Evolutionary conservation across 2,797 vertebrate species (phyloP).

Genomic region (Spinibarbus caldwelli): DNA sequence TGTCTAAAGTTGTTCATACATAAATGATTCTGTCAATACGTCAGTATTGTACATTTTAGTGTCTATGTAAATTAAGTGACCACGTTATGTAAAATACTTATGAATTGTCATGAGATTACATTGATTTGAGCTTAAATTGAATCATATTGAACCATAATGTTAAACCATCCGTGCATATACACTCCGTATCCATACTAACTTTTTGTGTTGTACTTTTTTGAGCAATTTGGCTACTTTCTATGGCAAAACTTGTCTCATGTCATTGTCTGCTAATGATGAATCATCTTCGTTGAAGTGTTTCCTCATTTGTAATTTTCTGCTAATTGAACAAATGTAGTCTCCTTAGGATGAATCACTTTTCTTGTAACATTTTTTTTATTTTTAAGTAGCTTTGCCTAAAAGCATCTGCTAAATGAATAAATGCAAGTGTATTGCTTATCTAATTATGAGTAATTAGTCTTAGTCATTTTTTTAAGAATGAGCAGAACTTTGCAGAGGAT

Average conservation of each 20-base stretch:
- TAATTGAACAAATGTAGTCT: background rate
- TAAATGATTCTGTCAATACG: no score
- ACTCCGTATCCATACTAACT: background rate
- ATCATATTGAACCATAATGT: background rate
- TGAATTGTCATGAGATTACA: background rate
- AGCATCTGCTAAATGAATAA: slow-evolving; percentile 21
- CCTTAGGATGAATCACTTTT: background rate
- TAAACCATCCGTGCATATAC: background rate
- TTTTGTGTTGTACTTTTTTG: background rate
- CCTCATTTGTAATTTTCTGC: background rate
- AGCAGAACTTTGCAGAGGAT: background rate
- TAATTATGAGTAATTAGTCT: background rate
- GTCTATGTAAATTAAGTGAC: background rate
- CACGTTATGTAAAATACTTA: background rate
- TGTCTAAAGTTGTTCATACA: no score
- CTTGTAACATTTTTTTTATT: background rate
- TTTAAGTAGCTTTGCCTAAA: slow-evolving; percentile 14
- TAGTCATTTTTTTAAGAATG: background rate
- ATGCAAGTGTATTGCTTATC: background rate
- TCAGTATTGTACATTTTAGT: no score
- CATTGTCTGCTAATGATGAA: background rate
- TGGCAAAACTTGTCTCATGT: background rate
- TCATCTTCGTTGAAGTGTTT: background rate
- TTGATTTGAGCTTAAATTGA: background rate
- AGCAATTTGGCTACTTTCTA: background rate